Evolutionary conservation across 2,113 vertebrate genomes (phyloP).

Genomic region (Crotalus viridis): DNA sequence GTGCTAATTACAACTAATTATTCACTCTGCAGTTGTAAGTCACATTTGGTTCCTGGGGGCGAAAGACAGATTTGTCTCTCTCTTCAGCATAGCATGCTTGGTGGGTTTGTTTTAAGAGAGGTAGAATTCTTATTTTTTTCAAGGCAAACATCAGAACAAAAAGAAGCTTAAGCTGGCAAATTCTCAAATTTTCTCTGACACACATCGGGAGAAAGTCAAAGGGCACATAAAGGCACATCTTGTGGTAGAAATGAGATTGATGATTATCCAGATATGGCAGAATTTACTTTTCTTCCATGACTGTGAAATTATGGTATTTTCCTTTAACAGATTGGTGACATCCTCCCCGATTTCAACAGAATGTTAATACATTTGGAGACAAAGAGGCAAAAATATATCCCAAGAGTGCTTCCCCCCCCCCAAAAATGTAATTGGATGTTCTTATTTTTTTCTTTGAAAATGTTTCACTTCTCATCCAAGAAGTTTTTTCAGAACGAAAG

Average conservation of each 20-base stretch:
- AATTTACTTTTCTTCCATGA: not conserved
- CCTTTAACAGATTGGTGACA: not conserved
- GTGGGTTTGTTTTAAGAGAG: conserved; percentile 56
- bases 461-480: no score
- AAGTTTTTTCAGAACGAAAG: no score
- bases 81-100: conserved; percentile 25
- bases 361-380: not conserved
- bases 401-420: no score
- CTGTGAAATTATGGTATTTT: not conserved
- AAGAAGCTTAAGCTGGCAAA: not conserved
- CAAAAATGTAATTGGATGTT: no score
- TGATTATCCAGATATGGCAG: not conserved
- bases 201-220: not conserved
- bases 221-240: not conserved
- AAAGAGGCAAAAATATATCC: not conserved
- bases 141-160: conserved; percentile 12
- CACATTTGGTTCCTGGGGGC: conserved; percentile 65
- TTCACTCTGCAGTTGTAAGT: conserved; percentile 76
- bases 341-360: not conserved
- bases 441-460: no score
- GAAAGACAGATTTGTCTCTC: conserved; percentile 65
- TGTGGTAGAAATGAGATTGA: rapidly evolving
- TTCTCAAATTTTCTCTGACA: not conserved
- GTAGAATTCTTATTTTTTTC: conserved; percentile 31
- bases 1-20: conserved; percentile 78